A percentile compares a stretch with the other conserved stretches of the same genome.
Conservation (phyloP, 1,140 invertebrate genomes). For the Steinernema feltiae region DNA sequence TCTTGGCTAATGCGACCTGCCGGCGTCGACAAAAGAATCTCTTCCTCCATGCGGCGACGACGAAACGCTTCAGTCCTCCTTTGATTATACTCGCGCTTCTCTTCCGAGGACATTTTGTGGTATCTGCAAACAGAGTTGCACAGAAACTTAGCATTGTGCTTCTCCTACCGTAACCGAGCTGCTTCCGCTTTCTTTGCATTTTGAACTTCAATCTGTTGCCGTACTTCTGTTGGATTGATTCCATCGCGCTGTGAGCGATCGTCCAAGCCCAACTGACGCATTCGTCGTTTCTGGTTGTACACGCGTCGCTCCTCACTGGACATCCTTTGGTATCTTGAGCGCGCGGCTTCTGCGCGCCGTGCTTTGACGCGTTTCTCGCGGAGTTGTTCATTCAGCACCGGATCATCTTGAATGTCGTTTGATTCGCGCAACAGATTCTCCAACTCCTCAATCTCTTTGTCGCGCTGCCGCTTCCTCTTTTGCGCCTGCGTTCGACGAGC, state of each 20-base stretch:
- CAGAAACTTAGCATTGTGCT: not conserved
- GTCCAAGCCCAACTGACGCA: conserved; percentile 19
- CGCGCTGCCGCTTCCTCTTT: conserved; percentile 16
- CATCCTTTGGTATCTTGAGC: conserved; percentile 20
- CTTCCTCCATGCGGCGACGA: conserved; percentile 27
- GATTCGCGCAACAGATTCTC: not conserved
- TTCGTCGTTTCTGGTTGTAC: conserved; percentile 30
- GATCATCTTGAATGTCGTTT: conserved; percentile 16
- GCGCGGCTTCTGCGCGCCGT: conserved; percentile 20
- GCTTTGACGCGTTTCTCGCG: not conserved
- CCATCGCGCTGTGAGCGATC: not conserved
- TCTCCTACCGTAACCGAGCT: conserved; percentile 19
- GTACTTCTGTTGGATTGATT: conserved; percentile 4
- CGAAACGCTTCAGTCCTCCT: conserved; percentile 29
- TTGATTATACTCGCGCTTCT: conserved; percentile 29
- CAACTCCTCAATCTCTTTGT: conserved; percentile 19
- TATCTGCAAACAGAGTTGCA: conserved; percentile 15
- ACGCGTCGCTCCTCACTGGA: conserved; percentile 14
- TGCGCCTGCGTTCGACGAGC: conserved; percentile 33
- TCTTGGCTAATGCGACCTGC: conserved; percentile 22
- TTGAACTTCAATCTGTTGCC: not conserved
- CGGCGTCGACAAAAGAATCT: conserved; percentile 26
- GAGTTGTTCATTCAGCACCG: not conserved
- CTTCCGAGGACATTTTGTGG: conserved; percentile 30
- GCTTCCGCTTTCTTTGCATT: conserved; percentile 37